A percentile compares a stretch with the other conserved stretches of the same genome.
Evolutionary conservation across 2,888 invertebrate genomes (phyloP).

Genomic region (Drosophila maculinotata): DNA sequence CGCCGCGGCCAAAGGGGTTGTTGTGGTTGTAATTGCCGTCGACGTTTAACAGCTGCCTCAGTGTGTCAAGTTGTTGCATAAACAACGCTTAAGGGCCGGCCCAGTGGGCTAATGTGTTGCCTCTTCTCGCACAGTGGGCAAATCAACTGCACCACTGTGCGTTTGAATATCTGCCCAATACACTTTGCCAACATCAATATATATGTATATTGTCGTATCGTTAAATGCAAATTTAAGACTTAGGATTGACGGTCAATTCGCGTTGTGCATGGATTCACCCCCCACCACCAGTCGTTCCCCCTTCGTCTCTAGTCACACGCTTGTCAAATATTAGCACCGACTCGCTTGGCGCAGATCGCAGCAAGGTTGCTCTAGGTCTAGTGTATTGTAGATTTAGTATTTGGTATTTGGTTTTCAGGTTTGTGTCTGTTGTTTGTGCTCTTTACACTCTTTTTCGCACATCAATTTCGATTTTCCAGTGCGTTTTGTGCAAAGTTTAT

Average conservation of each 20-base stretch:
- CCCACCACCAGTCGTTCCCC: background rate
- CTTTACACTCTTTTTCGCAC: conserved; percentile 47
- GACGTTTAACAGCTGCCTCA: conserved; percentile 52
- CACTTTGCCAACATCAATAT: background rate
- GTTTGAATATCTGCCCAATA: conserved; percentile 2
- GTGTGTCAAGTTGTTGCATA: conserved; percentile 54
- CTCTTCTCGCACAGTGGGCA: background rate
- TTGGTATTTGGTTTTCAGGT: conserved; percentile 24
- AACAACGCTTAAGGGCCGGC: conserved; percentile 20
- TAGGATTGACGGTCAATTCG: conserved; percentile 8
- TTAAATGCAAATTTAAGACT: conserved; percentile 28
- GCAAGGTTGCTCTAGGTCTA: conserved; percentile 57
- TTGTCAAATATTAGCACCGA: conserved; percentile 57
- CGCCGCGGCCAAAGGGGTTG: conserved; percentile 13
- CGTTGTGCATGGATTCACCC: background rate
- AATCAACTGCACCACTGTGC: background rate
- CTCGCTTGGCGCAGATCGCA: conserved; percentile 35
- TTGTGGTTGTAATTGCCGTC: conserved; percentile 51
- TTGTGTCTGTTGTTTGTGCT: conserved; percentile 18
- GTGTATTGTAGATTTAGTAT: conserved; percentile 26
- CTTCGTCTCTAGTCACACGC: conserved; percentile 4
- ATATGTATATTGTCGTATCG: background rate
- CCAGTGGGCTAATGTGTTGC: conserved; percentile 20
- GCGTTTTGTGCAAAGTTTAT: conserved; percentile 82
- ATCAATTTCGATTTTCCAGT: conserved; percentile 48